Conservation (phyloP, 2,797 vertebrate species). For the Syndactyla subalaris region DNA sequence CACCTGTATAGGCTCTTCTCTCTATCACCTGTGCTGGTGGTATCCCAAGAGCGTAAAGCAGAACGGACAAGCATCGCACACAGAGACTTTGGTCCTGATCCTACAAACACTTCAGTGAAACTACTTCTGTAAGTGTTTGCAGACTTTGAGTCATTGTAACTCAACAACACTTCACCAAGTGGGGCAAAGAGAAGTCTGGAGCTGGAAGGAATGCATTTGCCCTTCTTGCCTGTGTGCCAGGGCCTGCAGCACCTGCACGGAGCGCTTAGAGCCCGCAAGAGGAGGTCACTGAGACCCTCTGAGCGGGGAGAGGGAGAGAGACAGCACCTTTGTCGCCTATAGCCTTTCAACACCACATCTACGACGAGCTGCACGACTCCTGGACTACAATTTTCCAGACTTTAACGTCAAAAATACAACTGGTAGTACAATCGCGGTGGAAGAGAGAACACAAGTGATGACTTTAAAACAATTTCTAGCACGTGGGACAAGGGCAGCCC, state of each 20-base stretch:
- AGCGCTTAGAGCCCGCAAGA: neutral
- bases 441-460: neutral
- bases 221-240: neutral
- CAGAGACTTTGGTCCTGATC: neutral
- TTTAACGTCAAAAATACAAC: neutral
- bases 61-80: neutral
- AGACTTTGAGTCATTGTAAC: neutral
- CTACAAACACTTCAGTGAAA: neutral
- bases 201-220: neutral
- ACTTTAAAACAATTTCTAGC: neutral
- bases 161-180: neutral
- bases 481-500: neutral
- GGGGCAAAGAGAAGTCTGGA: neutral
- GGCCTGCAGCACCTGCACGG: neutral
- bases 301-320: rapidly evolving
- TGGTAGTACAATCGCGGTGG: neutral
- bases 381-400: neutral
- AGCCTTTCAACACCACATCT: neutral
- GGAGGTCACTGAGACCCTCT: neutral
- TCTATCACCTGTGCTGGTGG: neutral
- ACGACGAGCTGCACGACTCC: rapidly evolving
- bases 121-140: neutral
- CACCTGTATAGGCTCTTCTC: neutral
- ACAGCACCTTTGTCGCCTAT: rapidly evolving
- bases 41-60: neutral